These are phyloP conservation scores for Lagopus leucura DNA, from an alignment of 2,113 vertebrate species.

Conservation along the genomic window DNA sequence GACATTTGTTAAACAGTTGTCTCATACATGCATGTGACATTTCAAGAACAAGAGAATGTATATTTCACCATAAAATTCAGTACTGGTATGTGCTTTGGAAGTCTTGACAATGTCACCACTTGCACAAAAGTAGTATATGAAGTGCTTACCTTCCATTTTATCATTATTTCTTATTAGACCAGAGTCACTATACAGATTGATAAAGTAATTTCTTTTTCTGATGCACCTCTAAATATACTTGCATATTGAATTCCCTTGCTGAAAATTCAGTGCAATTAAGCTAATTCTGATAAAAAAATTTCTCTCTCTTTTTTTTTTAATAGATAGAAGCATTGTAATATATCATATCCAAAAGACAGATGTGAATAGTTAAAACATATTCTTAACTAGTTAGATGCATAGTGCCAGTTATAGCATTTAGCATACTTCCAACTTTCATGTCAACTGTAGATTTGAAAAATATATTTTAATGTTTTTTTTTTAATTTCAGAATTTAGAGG, in stretches of 20 bases:
- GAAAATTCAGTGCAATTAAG: background rate
- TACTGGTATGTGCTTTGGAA: background rate
- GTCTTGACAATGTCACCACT: background rate
- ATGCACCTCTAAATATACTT: background rate
- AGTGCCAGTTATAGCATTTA: background rate
- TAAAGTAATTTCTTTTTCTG: background rate
- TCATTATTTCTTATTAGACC: background rate
- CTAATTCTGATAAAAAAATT: background rate
- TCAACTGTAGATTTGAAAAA: background rate
- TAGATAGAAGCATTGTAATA: background rate
- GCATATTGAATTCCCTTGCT: background rate
- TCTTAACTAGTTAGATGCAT: background rate
- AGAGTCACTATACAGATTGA: background rate
- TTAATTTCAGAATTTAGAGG: conserved; percentile 8
- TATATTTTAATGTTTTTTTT: background rate
- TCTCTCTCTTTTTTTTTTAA: background rate
- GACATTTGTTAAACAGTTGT: background rate
- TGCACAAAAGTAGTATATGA: background rate
- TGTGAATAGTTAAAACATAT: background rate
- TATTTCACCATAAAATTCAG: background rate
- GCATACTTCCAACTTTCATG: background rate
- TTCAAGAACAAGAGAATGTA: background rate
- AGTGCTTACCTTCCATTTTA: background rate
- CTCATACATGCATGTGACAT: background rate
- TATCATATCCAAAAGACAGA: background rate